Conservation (phyloP, 35 echinoderm and acorn worm species). For the Stichopus chloronotus region DNA sequence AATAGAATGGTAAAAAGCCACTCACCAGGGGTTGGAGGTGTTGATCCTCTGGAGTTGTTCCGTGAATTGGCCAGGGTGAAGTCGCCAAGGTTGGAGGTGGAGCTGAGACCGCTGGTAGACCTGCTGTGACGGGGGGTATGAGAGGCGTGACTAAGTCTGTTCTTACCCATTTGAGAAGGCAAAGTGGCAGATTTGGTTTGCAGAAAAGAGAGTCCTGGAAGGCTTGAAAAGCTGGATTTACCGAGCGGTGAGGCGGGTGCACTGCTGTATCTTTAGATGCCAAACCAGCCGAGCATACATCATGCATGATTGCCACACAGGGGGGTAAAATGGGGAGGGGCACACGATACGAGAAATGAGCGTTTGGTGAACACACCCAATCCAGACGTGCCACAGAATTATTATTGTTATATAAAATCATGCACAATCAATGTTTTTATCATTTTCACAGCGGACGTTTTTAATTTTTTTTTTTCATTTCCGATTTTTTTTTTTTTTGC, state of each 20-base stretch:
- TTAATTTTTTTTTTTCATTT: background rate
- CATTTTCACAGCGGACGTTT: too few relatives aligned
- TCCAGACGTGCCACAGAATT: conserved; percentile 11
- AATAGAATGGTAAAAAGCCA: background rate
- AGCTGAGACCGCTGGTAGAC: conserved; percentile 96
- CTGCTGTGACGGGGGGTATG: conserved; percentile 91
- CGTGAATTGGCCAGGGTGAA: conserved; percentile 84
- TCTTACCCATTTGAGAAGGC: conserved; percentile 88
- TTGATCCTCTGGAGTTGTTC: conserved; percentile 98
- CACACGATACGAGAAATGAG: background rate
- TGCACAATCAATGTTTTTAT: background rate
- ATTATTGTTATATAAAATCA: conserved; percentile 1
- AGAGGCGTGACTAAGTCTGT: conserved; percentile 82
- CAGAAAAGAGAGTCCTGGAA: conserved; percentile 85
- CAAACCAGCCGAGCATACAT: conserved; percentile 21
- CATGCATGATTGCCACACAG: conserved; percentile 50
- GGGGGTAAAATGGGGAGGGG: background rate
- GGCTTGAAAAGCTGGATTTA: conserved; percentile 72
- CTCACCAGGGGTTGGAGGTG: conserved; percentile 97
- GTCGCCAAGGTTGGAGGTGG: conserved; percentile 96
- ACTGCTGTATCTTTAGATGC: conserved; percentile 40
- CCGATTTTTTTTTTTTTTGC: background rate
- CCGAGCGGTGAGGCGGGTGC: conserved; percentile 66
- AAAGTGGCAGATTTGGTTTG: conserved; percentile 97
- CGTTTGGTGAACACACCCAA: background rate